Evolutionary conservation across 2,888 invertebrate genomes (phyloP).

Genomic region (Saturnia pavonia): DNA sequence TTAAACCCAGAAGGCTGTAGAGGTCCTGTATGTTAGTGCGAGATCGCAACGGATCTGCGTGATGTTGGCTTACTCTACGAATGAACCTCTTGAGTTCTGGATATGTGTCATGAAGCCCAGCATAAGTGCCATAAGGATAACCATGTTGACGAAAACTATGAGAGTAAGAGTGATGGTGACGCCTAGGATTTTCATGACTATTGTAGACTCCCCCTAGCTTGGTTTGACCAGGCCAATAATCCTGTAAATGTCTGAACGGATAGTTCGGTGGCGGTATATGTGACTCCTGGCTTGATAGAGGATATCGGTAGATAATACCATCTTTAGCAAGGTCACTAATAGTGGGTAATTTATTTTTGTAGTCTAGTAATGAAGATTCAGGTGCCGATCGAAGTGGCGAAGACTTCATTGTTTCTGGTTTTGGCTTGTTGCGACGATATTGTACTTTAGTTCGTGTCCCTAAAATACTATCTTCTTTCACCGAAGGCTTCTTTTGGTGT

Average conservation of each 20-base stretch:
- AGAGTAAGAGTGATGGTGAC: constrained; percentile 74
- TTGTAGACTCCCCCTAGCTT: constrained; percentile 69
- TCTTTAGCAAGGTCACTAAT: constrained; percentile 47
- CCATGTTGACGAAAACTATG: constrained; percentile 63
- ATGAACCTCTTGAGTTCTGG: constrained; percentile 57
- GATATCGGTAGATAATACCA: constrained; percentile 65
- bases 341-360: constrained; percentile 34
- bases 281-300: constrained; percentile 67
- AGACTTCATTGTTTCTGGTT: constrained; percentile 44
- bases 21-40: constrained; percentile 65
- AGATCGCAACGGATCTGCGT: constrained; percentile 52
- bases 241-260: constrained; percentile 73
- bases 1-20: constrained; percentile 71
- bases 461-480: constrained; percentile 64
- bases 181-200: constrained; percentile 67
- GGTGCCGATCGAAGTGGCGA: constrained; percentile 33
- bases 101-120: constrained; percentile 52
- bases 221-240: constrained; percentile 71
- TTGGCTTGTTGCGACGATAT: constrained; percentile 68
- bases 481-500: constrained; percentile 58
- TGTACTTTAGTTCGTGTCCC: constrained; percentile 75
- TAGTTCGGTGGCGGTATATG: constrained; percentile 68
- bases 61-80: constrained; percentile 55
- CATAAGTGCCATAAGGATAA: constrained; percentile 48
- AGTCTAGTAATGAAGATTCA: constrained; percentile 26